Base-by-base conservation (phyloP, 2,113 vertebrate genomes). In the Epinephelus lanceolatus region DNA sequence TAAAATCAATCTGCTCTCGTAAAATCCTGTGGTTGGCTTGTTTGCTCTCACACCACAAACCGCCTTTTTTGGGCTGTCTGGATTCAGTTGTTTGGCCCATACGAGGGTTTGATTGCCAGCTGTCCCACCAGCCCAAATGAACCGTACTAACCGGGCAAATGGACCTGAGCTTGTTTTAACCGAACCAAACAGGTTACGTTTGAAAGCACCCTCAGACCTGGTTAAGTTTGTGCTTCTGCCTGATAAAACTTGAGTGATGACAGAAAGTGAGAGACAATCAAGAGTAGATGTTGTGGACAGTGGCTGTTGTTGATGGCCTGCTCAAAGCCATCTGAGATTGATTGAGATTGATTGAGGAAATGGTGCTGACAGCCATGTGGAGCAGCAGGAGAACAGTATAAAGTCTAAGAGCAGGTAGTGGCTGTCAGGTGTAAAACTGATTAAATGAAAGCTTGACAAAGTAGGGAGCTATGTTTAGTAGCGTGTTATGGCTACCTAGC, bases 281-380 rank as follows among this genome's bases (percentile, higher is more conserved):
- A 47, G 57, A 79, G 63, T 53, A 27, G 53, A 68, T 52, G 61
- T 25, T 49, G 62, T 57, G 12, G 71, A 51, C 10, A 17, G n/a
- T 18, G 42, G 19, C 30, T 74, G 60, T 42, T 68, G 47, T 67
- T 56, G 70, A 72, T 66, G 57, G 59, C 1, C 57, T 21, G 65
- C 60, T 65, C 62, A 65, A 42, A 62, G 60, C 33, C 30, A 62
- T 82, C 73, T 83, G 49, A 76, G 68, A 84, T 66, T 45, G 42
- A 45, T 45, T 45, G 42, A 45, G 42, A 45, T 45, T 45, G 42
- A 45, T 45, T 71, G 61, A 80, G 57, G 67, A 77, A 83, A 82
- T 47, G 18, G 68, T 62, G 61, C 51, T 75, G 81, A 88, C 84
- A 76, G 53, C 52, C 42, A 78, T 40, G 45, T 69, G 73, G 61